phyloP scores from a whole-genome alignment of 2,113 vertebrate species.

The Ceuthmochares aereus region DNA sequence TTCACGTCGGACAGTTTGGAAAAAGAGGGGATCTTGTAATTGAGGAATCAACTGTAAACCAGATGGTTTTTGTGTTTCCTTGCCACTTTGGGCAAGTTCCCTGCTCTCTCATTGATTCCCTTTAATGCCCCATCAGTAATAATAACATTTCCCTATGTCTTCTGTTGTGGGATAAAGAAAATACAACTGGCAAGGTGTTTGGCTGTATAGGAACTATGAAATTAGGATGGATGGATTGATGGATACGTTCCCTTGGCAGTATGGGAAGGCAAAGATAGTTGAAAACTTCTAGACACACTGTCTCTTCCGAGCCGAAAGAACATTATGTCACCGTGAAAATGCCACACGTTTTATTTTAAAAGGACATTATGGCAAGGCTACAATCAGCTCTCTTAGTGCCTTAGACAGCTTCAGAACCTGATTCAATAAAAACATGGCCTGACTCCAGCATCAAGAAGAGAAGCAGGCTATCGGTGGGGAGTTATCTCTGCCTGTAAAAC shows the following conservation, averaged over 20 bases:
- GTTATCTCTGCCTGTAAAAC: constrained; percentile 24
- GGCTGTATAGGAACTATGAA: background rate
- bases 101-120: background rate
- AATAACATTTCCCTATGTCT: background rate
- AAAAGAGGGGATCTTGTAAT: rapidly evolving
- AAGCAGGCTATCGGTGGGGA: constrained; percentile 8
- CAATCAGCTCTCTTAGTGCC: constrained; percentile 61
- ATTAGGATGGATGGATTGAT: rapidly evolving
- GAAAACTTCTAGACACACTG: background rate
- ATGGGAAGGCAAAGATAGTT: background rate
- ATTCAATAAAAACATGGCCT: constrained; percentile 57
- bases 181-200: background rate
- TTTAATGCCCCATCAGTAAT: background rate
- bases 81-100: background rate
- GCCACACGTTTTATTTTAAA: constrained; percentile 39
- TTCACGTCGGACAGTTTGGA: background rate
- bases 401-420: constrained; percentile 57
- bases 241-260: background rate
- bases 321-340: constrained; percentile 51
- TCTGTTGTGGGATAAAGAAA: background rate
- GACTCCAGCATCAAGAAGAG: constrained; percentile 33
- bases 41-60: background rate
- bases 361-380: constrained; percentile 49
- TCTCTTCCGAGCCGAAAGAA: background rate
- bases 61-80: rapidly evolving